Conservation (phyloP, 2,113 vertebrate genomes). For the Catharus fuscescens region DNA sequence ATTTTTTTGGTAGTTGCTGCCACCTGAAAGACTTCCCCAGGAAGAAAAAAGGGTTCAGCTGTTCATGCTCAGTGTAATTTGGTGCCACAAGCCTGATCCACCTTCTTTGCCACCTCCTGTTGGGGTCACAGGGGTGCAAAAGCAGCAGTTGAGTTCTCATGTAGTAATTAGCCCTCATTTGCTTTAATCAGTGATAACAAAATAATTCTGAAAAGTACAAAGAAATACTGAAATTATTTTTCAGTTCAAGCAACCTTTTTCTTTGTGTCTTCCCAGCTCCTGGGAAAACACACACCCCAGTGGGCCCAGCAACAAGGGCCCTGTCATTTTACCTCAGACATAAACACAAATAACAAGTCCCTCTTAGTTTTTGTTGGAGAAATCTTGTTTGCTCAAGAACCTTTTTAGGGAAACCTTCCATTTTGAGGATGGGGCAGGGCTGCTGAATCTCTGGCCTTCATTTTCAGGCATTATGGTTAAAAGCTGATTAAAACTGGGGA, state of each 20-base stretch:
- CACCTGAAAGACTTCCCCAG: neutral
- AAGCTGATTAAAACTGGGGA: neutral
- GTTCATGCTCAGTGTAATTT: neutral
- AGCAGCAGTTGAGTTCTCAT: neutral
- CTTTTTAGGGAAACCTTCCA: neutral
- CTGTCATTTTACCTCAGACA: neutral
- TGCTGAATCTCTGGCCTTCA: neutral
- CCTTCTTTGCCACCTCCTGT: neutral
- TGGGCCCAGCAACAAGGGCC: neutral
- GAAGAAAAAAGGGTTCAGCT: neutral
- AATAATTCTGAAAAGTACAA: neutral
- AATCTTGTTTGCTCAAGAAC: neutral
- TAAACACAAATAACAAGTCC: neutral
- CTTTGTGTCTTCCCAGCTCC: neutral
- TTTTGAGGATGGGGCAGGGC: neutral
- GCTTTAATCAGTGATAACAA: neutral
- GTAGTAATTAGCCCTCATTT: neutral
- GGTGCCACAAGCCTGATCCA: neutral
- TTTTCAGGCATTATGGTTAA: neutral
- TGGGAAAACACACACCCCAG: neutral
- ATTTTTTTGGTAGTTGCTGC: neutral
- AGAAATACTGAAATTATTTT: neutral
- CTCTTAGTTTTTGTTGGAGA: neutral
- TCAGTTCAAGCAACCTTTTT: neutral
- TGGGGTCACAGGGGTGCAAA: neutral